These are phyloP conservation scores for Drosophila lini DNA, from an alignment of 1,140 invertebrate genomes.

Conservation along the genomic window DNA sequence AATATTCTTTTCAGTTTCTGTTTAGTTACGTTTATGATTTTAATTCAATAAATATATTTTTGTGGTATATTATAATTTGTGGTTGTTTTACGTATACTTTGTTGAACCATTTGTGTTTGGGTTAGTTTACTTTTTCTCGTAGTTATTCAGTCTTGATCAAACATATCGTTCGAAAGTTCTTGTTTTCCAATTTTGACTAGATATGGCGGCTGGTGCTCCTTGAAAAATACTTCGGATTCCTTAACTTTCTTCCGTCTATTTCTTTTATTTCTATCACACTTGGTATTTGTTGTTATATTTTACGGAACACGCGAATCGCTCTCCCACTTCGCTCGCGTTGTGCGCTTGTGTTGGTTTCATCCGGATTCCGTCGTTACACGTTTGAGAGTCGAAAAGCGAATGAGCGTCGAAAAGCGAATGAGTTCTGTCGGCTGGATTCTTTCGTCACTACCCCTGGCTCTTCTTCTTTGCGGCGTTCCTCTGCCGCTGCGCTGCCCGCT, in stretches of 20 bases:
- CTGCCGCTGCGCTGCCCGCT: constrained; percentile 38
- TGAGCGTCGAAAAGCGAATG: constrained; percentile 83
- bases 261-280: constrained; percentile 42
- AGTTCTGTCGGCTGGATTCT: constrained; percentile 71
- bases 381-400: constrained; percentile 83
- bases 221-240: constrained; percentile 20
- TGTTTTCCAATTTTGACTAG: constrained; percentile 55
- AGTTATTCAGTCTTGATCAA: constrained; percentile 73
- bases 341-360: constrained; percentile 51
- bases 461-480: constrained; percentile 44
- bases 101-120: constrained; percentile 79
- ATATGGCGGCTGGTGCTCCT: constrained; percentile 40
- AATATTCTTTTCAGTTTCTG: constrained; percentile 55
- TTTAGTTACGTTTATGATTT: constrained; percentile 41
- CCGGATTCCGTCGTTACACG: constrained; percentile 83
- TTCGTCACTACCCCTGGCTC: constrained; percentile 70
- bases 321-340: constrained; percentile 39
- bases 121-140: constrained; percentile 32
- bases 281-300: constrained; percentile 28
- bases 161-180: constrained; percentile 48
- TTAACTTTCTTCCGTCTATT: constrained; percentile 10
- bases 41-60: constrained; percentile 73
- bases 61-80: constrained; percentile 47
- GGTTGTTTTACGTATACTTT: constrained; percentile 82
- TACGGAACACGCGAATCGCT: constrained; percentile 49